Evolutionary conservation across 2,113 vertebrate species (phyloP), one percentile per base, ranked within the genome.

Genomic region (Brevimyrus niger): DNA sequence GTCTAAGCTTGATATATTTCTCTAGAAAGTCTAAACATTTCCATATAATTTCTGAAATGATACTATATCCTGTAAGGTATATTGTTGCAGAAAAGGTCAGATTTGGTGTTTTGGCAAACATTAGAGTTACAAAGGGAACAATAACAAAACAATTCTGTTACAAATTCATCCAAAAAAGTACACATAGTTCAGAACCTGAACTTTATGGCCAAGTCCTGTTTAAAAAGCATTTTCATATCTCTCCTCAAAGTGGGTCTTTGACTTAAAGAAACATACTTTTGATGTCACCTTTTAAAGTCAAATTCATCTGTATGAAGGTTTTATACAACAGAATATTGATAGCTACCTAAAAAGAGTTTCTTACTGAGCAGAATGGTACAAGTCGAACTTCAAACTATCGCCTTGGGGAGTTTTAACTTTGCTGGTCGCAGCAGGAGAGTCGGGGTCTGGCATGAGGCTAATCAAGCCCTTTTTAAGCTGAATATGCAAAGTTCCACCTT

Each of bases 51-150:
- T 80, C 4, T 80, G 69, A 80, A 38, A 42, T 13, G 19, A 80
- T 80, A n/a, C 6, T 80, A 80, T 80, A 19, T 42, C 19, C 73
- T 80, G 4, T 93, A 94, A 93, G 94, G 92, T 88, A 84, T 87
- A 47, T 4, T 86, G 90, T 89, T 88, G 17, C 3, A 61, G 88
- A 88, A 90, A 90, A 91, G 88, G 87, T 89, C 9, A 38, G 44
- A 53, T 82, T 83, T 85, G 44, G 55, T 80, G 51, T 23, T 58
- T 73, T 5, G 10, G 23, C 23, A 83, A 83, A 88, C 46, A 76
- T 69, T 44, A 21, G 27, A 27, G 80, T 4, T 21, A n/a, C 86
- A 31, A 23, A 65, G n/a, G 6, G 50, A 35, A 50, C 3, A 69
- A 69, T 69, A 73, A 88, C 9, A 31, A 61, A 19, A 47, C 0